Percentiles rank a stretch among this genome's conserved stretches.
Evolutionary conservation across 2,113 vertebrate genomes (phyloP).

Genomic region (Zosterops pallidus): DNA sequence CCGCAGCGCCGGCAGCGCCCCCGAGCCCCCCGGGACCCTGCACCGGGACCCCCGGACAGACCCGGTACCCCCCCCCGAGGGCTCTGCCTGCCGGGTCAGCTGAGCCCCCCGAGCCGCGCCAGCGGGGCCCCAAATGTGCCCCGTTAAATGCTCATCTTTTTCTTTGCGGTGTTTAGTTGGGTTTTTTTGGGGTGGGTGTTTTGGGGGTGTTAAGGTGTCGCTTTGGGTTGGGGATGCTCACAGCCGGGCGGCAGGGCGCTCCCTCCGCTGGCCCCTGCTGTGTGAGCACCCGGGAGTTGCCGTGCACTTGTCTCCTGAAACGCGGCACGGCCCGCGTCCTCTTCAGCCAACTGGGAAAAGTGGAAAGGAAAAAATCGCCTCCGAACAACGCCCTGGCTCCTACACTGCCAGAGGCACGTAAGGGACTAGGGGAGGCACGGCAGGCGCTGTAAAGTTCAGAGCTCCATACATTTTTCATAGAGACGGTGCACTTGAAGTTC

Average conservation of each 20-base stretch:
- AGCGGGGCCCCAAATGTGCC: too few relatives aligned
- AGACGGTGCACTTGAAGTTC: not conserved
- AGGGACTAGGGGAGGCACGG: not conserved
- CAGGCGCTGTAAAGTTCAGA: not conserved
- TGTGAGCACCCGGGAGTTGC: rapidly evolving
- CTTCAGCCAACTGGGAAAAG: not conserved
- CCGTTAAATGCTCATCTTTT: rapidly evolving
- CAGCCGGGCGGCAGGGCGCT: not conserved
- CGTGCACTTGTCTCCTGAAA: rapidly evolving
- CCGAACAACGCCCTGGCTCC: not conserved
- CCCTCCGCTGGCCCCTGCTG: not conserved
- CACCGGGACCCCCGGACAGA: too few relatives aligned
- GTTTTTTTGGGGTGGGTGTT: rapidly evolving
- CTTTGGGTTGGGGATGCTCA: not conserved
- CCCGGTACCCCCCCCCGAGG: too few relatives aligned
- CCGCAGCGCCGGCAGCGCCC: too few relatives aligned
- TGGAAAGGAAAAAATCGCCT: not conserved
- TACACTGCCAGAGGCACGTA: not conserved
- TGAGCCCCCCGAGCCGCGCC: not conserved
- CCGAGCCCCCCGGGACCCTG: too few relatives aligned
- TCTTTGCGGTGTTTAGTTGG: not conserved
- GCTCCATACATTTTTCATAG: not conserved
- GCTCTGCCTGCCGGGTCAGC: not conserved
- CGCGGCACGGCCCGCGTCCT: not conserved
- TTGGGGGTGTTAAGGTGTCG: not conserved